Evolutionary conservation across 1,140 invertebrate species (phyloP).

Genomic region (Druon quercuslanigerum): DNA sequence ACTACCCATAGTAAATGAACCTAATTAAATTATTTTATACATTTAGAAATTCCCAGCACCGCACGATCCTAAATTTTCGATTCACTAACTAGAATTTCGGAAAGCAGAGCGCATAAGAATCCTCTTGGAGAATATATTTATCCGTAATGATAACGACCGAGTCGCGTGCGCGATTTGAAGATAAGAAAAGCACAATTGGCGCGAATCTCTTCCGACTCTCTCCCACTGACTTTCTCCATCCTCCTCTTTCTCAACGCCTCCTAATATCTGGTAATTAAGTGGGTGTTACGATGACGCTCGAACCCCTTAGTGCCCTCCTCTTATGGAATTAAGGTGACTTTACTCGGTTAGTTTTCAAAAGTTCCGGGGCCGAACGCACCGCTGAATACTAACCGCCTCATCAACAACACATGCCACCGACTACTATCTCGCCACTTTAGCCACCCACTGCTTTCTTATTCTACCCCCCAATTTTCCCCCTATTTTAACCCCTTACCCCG

Average conservation of each 20-base stretch:
- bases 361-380: constrained; percentile 65
- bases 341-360: constrained; percentile 74
- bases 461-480: constrained; percentile 39
- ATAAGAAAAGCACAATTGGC: constrained; percentile 28
- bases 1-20: too few relatives aligned
- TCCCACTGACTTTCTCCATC: constrained; percentile 36
- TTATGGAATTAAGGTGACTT: constrained; percentile 74
- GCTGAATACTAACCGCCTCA: constrained; percentile 76
- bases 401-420: constrained; percentile 74
- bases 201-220: constrained; percentile 36
- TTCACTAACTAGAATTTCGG: constrained; percentile 1
- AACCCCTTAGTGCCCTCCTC: constrained; percentile 64
- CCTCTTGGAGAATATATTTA: background rate
- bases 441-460: constrained; percentile 54
- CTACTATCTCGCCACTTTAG: constrained; percentile 63
- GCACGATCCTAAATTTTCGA: background rate
- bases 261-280: constrained; percentile 74
- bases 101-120: constrained; percentile 4
- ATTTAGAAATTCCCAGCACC: background rate
- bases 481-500: background rate
- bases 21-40: too few relatives aligned
- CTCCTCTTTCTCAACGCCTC: constrained; percentile 51
- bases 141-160: constrained; percentile 14
- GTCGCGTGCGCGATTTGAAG: constrained; percentile 25
- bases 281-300: constrained; percentile 68